These are phyloP conservation scores for Tenebrio molitor DNA, from an alignment of 1,140 invertebrate genomes.

Conservation along the genomic window DNA sequence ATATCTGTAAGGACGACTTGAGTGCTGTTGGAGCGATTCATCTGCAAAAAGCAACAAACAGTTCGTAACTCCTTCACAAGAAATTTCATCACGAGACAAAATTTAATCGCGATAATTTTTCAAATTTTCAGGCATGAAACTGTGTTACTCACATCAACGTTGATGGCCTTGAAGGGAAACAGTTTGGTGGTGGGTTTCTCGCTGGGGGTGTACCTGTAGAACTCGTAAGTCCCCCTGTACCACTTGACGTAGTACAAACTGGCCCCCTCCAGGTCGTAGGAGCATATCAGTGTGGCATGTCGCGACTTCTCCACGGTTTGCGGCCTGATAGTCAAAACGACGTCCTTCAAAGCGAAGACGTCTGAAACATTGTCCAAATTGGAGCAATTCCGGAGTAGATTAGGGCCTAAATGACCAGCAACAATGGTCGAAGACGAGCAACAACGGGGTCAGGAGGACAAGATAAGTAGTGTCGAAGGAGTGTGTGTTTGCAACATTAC, in stretches of 20 bases:
- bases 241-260: slow-evolving; percentile 84
- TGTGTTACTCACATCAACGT: slow-evolving; percentile 85
- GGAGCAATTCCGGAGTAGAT: not conserved
- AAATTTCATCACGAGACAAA: not conserved
- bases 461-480: slow-evolving; percentile 10
- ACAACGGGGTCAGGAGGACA: slow-evolving; percentile 14
- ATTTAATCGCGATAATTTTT: slow-evolving; percentile 1
- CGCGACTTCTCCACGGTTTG: slow-evolving; percentile 72
- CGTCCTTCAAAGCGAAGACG: slow-evolving; percentile 67
- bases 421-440: slow-evolving; percentile 27
- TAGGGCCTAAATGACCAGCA: slow-evolving; percentile 16
- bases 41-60: slow-evolving; percentile 70
- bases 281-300: slow-evolving; percentile 71
- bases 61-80: not conserved
- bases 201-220: slow-evolving; percentile 78
- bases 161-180: slow-evolving; percentile 77
- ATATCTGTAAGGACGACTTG: slow-evolving; percentile 81
- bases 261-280: slow-evolving; percentile 79
- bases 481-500: slow-evolving; percentile 30
- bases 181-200: slow-evolving; percentile 76
- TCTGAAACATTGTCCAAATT: slow-evolving; percentile 54
- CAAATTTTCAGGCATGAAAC: too few relatives aligned
- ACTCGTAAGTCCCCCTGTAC: slow-evolving; percentile 81
- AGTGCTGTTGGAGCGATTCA: slow-evolving; percentile 78
- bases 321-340: slow-evolving; percentile 70